Evolutionary conservation across 2,797 vertebrate species (phyloP).

Genomic region (Pseudotriccus pelzelni): DNA sequence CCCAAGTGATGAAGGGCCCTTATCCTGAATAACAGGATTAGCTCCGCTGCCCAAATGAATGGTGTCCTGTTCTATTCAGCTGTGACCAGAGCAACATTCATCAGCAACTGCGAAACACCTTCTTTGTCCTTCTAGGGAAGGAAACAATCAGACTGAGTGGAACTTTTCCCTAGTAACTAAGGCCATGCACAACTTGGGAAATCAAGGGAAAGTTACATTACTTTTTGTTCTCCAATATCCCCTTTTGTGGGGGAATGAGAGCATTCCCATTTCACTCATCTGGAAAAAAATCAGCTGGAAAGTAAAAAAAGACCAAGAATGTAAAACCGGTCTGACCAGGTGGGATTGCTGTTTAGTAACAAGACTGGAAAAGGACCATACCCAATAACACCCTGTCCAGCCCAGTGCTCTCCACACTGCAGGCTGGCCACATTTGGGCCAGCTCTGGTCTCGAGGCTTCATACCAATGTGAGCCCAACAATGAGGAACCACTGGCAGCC

Average conservation of each 20-base stretch:
- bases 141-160: background rate
- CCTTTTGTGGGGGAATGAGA: background rate
- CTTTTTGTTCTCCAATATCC: background rate
- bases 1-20: background rate
- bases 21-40: conserved; percentile 39
- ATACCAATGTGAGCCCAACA: accelerated
- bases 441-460: background rate
- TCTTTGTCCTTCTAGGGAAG: conserved; percentile 40
- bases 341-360: background rate
- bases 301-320: background rate
- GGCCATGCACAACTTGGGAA: background rate
- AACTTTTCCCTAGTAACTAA: conserved; percentile 27
- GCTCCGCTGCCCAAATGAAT: conserved; percentile 30
- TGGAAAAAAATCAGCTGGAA: background rate
- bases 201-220: background rate
- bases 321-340: background rate
- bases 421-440: background rate
- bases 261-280: background rate
- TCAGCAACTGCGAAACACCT: conserved; percentile 45
- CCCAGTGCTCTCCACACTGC: background rate
- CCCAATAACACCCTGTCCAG: background rate
- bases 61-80: conserved; percentile 17
- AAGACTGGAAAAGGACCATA: background rate
- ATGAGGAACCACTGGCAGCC: background rate
- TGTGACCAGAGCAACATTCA: conserved; percentile 37